Base-by-base conservation (phyloP, 2,888 invertebrate genomes). In the Timema podura region DNA sequence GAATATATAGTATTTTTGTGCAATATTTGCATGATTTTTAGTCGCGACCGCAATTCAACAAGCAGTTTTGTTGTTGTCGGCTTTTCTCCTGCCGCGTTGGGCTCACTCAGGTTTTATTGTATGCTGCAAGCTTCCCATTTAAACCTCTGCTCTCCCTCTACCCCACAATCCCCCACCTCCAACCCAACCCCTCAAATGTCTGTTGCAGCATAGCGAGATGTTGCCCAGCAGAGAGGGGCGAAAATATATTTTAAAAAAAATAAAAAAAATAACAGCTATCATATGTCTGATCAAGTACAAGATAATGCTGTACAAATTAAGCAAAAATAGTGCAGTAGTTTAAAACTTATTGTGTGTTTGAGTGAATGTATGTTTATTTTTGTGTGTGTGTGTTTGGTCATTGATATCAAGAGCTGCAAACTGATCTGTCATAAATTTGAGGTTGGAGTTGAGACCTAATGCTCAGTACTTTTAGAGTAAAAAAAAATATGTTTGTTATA, bases 231-330 rank as follows among this genome's bases (percentile, higher is more conserved):
- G 61, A 61, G 45, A 6, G 61, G 13, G 44, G 45, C 15, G 15
- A 30, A 66, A 44, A 66, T 48, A 48, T 49, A n/a, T 30, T 49
- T 66, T n/a, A 66, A 47, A 48, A 64, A 68, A 69, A 46, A 65
- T 64, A 44, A 66, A 47, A 67, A 57, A 47, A 69, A 71, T 65
- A 51, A 48, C 68, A 71, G 48, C 46, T 47, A 15, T 69, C 66
- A 57, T 71, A 68, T 73, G 70, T 73, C 69, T 74, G 74, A 70
- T 68, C 68, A 71, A 73, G 73, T 73, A 73, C 73, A 73, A 73
- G 73, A 72, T 70, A 70, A 70, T 73, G 72, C 73, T 74, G 72
- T 71, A 73, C 71, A 73, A 73, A 73, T 69, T 71, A 73, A 71
- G 69, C 70, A 71, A 68, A 71, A 64, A 67, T 68, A 71, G 71